A percentile compares a stretch with the other conserved stretches of the same genome.
Evolutionary conservation across 2,113 vertebrate genomes (phyloP).

Genomic region (Coregonus clupeaformis): DNA sequence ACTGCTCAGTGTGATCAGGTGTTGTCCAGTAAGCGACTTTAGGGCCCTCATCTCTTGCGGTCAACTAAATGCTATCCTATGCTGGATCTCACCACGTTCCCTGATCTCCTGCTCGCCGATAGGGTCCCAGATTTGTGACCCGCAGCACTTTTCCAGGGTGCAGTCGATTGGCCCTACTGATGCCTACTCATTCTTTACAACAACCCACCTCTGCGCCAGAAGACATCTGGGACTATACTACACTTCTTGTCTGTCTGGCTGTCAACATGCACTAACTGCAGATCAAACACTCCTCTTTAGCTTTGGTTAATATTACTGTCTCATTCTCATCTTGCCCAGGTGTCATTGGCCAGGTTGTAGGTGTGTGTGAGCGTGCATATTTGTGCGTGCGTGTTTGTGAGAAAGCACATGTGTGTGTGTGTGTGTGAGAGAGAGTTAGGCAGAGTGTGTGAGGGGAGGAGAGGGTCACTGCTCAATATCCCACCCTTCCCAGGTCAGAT

Average conservation of each 20-base stretch:
- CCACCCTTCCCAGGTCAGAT: conserved; percentile 53
- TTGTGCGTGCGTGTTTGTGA: background rate
- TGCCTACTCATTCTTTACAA: conserved; percentile 61
- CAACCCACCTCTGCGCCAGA: conserved; percentile 32
- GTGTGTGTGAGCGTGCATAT: conserved; percentile 22
- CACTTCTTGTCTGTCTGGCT: background rate
- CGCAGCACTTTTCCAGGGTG: background rate
- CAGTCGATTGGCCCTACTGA: conserved; percentile 29
- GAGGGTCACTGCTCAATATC: conserved; percentile 41
- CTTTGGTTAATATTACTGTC: background rate
- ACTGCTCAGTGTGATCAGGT: conserved; percentile 78
- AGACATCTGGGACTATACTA: conserved; percentile 38
- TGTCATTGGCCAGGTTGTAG: background rate
- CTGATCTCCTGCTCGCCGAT: conserved; percentile 50
- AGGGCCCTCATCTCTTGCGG: conserved; percentile 68
- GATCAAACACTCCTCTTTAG: conserved; percentile 4
- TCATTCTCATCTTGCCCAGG: background rate
- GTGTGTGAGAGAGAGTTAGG: background rate
- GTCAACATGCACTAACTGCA: background rate
- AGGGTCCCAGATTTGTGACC: conserved; percentile 44
- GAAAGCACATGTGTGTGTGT: background rate
- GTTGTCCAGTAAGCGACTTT: conserved; percentile 78
- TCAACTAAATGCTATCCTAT: conserved; percentile 80
- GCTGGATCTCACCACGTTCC: conserved; percentile 72
- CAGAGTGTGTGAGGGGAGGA: background rate